Evolutionary conservation across 2,113 vertebrate genomes (phyloP).

Genomic region (Bungarus multicinctus): DNA sequence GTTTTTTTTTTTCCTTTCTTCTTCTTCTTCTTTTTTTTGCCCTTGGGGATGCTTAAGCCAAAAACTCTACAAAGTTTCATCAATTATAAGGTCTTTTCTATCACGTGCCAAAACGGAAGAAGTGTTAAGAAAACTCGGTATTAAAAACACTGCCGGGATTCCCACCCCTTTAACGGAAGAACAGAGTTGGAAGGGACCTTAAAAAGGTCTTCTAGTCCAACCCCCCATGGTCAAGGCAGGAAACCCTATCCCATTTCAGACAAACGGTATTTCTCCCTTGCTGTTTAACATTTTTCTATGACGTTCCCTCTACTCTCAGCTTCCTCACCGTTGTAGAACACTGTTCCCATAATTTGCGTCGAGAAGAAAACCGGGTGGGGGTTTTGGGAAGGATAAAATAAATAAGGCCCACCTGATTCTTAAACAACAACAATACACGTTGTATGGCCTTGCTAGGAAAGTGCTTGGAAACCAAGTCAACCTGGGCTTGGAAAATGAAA

Average conservation of each 20-base stretch:
- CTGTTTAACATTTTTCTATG: not conserved
- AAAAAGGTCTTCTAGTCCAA: not conserved
- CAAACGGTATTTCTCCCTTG: not conserved
- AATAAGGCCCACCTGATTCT: rapidly evolving
- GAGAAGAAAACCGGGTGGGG: not conserved
- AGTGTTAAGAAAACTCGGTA: slow-evolving; percentile 2
- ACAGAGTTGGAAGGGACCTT: not conserved
- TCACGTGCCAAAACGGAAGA: not conserved
- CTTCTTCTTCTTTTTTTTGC: not conserved
- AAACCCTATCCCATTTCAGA: not conserved
- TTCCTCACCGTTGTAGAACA: not conserved
- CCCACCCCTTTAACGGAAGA: not conserved
- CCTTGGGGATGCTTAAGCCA: not conserved
- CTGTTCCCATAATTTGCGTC: not conserved
- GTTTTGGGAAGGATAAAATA: not conserved
- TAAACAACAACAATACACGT: too few relatives aligned
- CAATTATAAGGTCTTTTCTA: not conserved
- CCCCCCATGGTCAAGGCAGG: not conserved
- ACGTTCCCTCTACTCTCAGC: not conserved
- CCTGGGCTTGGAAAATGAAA: not conserved
- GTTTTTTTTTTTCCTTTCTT: not conserved
- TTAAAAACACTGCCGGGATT: not conserved
- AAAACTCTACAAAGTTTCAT: slow-evolving; percentile 4
- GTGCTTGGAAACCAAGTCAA: not conserved
- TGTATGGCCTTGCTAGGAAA: not conserved